These are phyloP conservation scores for Aurelia aurita complex sp. Pacific DNA, from an alignment of 30 jellyfish, hydroid and myxozoan species.

Conservation along the genomic window DNA sequence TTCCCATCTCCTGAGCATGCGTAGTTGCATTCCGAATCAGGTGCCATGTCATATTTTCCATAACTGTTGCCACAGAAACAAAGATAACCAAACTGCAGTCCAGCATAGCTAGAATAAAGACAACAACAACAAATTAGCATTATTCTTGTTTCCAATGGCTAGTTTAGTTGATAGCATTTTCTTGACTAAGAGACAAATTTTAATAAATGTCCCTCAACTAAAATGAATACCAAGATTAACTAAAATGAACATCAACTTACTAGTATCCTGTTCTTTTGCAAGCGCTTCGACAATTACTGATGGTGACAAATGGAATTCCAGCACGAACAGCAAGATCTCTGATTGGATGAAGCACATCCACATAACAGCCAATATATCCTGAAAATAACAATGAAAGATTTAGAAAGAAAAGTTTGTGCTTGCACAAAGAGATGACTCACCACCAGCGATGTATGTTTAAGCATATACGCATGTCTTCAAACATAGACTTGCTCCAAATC, in stretches of 20 bases:
- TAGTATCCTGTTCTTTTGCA: slow-evolving; percentile 95
- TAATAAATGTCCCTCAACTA: not conserved
- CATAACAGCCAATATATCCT: slow-evolving; percentile 95
- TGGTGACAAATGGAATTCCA: slow-evolving; percentile 96
- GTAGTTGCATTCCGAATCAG: slow-evolving; percentile 92
- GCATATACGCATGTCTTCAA: no score
- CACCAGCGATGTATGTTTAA: no score
- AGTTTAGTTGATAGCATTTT: no score
- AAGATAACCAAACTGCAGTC: slow-evolving; percentile 97
- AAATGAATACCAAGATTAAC: no score
- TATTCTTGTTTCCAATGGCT: no score
- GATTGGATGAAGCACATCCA: slow-evolving; percentile 82
- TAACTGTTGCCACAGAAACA: slow-evolving; percentile 98
- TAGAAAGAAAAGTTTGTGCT: no score
- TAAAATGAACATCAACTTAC: slow-evolving; percentile 45
- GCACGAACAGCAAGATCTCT: slow-evolving; percentile 98
- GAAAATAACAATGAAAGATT: not conserved
- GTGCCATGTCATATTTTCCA: slow-evolving; percentile 95
- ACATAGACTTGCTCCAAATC: no score
- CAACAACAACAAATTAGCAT: no score
- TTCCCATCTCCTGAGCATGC: slow-evolving; percentile 95
- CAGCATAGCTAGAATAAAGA: slow-evolving; percentile 81
- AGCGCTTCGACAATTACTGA: slow-evolving; percentile 91
- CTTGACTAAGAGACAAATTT: no score
- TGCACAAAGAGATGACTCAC: no score